These are phyloP conservation scores for Agrochola macilenta DNA, from an alignment of 2,888 invertebrate genomes.

Conservation along the genomic window DNA sequence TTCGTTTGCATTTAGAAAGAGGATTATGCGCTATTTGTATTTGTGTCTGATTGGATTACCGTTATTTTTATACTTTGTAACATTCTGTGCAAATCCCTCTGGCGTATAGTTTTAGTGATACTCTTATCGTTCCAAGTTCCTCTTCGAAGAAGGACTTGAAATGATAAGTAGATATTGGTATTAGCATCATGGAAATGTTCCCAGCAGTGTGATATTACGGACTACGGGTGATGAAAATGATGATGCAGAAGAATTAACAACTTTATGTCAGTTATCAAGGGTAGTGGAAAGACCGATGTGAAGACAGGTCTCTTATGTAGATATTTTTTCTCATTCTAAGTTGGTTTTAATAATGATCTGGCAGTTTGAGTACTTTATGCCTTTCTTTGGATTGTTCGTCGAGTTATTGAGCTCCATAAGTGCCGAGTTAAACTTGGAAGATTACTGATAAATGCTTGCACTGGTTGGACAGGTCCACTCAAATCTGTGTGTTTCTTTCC, in stretches of 20 bases:
- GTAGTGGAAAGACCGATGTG: neutral
- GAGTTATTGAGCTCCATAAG: too few relatives aligned
- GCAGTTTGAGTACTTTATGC: too few relatives aligned
- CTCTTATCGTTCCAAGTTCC: neutral
- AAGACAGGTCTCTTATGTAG: neutral
- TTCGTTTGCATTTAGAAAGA: constrained; percentile 14
- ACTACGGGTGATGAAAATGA: neutral
- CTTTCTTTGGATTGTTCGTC: too few relatives aligned
- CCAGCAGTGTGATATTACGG: neutral
- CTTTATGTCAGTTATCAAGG: neutral
- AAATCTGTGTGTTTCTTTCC: too few relatives aligned
- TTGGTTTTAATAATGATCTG: too few relatives aligned
- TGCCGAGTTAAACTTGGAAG: too few relatives aligned
- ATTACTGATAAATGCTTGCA: too few relatives aligned
- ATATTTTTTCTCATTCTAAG: too few relatives aligned
- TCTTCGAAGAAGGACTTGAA: neutral
- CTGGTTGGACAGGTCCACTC: too few relatives aligned
- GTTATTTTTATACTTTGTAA: constrained; percentile 2
- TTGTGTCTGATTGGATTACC: neutral
- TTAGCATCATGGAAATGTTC: neutral
- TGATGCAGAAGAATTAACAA: neutral
- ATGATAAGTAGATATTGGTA: neutral
- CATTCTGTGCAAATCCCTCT: neutral
- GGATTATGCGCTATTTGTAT: constrained; percentile 12
- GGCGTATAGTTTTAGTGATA: neutral